Percentiles rank a stretch among this genome's conserved stretches.
These are phyloP conservation scores for Florisuga fusca DNA, from an alignment of 2,797 vertebrate species.

Conservation along the genomic window DNA sequence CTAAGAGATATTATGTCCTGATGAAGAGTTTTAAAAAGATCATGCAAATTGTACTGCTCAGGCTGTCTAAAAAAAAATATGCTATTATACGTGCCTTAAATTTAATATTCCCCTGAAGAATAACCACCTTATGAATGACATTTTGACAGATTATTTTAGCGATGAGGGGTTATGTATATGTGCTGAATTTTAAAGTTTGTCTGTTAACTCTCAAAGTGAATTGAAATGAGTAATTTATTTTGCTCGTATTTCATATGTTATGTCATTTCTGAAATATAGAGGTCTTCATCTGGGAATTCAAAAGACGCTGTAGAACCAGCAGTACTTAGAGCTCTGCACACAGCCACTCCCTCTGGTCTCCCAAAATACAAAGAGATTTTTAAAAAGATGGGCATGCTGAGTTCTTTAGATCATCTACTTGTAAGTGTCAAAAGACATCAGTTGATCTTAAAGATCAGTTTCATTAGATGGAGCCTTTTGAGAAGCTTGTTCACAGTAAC, in stretches of 20 bases:
- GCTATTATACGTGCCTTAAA: background rate
- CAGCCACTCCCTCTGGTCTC: background rate
- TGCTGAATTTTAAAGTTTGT: conserved; percentile 15
- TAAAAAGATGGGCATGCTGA: background rate
- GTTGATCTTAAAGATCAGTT: background rate
- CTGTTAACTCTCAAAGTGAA: conserved; percentile 7
- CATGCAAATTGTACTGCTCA: background rate
- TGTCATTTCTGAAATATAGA: background rate
- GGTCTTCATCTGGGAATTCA: background rate
- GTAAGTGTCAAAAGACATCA: background rate
- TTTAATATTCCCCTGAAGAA: conserved; percentile 27
- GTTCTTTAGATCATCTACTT: background rate
- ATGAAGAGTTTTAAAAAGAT: background rate
- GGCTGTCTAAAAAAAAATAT: background rate
- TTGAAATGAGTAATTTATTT: conserved; percentile 28
- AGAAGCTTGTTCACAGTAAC: background rate
- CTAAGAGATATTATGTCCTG: background rate
- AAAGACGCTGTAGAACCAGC: background rate
- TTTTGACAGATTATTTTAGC: conserved; percentile 39
- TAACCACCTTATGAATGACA: conserved; percentile 10
- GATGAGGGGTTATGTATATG: background rate
- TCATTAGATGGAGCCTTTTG: background rate
- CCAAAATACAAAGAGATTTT: background rate
- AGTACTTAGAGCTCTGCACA: background rate
- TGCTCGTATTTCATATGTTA: background rate